These are phyloP conservation scores for Atethmia centrago DNA, from an alignment of 2,888 invertebrate genomes.

Conservation along the genomic window DNA sequence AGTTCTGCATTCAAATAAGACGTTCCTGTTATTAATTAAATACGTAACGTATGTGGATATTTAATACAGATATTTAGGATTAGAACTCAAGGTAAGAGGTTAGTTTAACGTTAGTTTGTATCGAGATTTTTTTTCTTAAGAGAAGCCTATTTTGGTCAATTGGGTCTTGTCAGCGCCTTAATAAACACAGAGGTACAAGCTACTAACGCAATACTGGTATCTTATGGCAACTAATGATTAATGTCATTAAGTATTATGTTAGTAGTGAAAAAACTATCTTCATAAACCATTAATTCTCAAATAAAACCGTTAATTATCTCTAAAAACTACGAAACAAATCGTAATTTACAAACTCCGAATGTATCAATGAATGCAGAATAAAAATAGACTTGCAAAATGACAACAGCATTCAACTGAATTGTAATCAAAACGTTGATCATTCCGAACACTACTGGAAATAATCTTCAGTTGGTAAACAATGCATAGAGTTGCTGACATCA, in stretches of 20 bases:
- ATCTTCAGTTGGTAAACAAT: slow-evolving; percentile 53
- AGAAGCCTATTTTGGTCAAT: no score
- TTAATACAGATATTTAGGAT: no score
- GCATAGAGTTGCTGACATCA: slow-evolving; percentile 34
- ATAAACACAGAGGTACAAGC: not conserved
- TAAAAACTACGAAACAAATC: not conserved
- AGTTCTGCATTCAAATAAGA: no score
- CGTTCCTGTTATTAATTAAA: no score
- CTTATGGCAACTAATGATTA: not conserved
- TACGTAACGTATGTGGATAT: no score
- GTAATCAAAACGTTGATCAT: slow-evolving; percentile 11
- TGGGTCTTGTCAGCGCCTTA: no score
- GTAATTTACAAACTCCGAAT: not conserved
- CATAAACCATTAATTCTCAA: not conserved
- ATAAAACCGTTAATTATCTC: no score
- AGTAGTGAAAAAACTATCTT: not conserved
- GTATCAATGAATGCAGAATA: not conserved
- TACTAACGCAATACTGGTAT: not conserved
- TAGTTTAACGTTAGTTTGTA: no score
- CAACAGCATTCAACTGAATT: slow-evolving; percentile 26
- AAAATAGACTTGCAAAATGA: slow-evolving; percentile 27
- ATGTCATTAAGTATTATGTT: not conserved
- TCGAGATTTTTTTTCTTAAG: no score
- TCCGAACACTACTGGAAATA: slow-evolving; percentile 47
- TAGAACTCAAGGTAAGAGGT: no score